A percentile compares a stretch with the other conserved stretches of the same genome.
These are phyloP conservation scores for Siderastrea radians DNA, from an alignment of 92 coral and sea anemone species.

Conservation along the genomic window DNA sequence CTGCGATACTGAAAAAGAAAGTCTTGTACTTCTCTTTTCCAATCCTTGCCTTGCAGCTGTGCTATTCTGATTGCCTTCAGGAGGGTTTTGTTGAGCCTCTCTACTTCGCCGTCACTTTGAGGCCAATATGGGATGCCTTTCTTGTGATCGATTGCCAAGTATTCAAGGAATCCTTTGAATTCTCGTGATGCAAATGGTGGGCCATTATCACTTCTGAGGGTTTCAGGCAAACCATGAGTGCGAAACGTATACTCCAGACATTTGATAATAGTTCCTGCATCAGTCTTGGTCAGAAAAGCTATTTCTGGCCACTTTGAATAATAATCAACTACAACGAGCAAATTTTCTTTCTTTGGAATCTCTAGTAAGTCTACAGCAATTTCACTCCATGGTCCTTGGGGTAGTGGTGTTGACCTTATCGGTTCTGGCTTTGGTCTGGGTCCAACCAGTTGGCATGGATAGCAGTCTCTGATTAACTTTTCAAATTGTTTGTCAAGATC, in stretches of 20 bases:
- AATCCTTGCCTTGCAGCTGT: no score
- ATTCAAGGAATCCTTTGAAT: neutral
- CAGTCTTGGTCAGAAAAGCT: conserved; percentile 35
- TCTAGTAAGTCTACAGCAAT: conserved; percentile 13
- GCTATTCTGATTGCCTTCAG: no score
- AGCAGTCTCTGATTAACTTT: conserved; percentile 33
- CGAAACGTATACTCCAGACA: neutral
- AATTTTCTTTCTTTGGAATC: neutral
- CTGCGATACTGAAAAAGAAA: neutral
- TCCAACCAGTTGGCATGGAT: conserved; percentile 71
- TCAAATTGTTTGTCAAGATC: conserved; percentile 65
- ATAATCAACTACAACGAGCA: conserved; percentile 72
- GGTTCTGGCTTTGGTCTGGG: conserved; percentile 73
- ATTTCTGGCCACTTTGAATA: conserved; percentile 82
- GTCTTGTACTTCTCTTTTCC: neutral
- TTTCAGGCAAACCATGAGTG: conserved; percentile 20
- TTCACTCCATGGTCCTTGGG: conserved; percentile 10
- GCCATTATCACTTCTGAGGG: conserved; percentile 62
- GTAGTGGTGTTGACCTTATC: no score
- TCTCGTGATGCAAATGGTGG: conserved; percentile 57
- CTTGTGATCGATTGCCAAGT: no score
- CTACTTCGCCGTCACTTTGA: no score
- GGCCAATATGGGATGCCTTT: no score
- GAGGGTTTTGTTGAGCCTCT: no score
- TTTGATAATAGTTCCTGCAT: conserved; percentile 50